Evolutionary conservation across 2,113 vertebrate species (phyloP).

Genomic region (Thalassarche chlororhynchos): DNA sequence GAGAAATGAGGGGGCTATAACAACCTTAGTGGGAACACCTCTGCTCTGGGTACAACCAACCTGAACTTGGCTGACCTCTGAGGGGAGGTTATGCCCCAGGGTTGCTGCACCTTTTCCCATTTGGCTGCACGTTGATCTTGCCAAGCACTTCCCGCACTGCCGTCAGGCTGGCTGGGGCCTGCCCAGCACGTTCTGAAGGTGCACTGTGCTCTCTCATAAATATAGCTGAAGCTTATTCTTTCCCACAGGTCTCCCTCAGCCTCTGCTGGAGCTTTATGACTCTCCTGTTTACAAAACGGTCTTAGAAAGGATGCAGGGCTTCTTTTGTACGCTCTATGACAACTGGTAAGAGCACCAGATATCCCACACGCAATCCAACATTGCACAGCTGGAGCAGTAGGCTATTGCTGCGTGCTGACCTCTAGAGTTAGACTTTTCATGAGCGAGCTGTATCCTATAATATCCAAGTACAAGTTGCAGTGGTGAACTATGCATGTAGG

Average conservation of each 20-base stretch:
- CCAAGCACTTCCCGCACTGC: neutral
- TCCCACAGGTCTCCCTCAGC: conserved; percentile 85
- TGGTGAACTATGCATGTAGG: neutral
- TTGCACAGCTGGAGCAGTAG: neutral
- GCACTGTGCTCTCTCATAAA: neutral
- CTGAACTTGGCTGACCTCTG: neutral
- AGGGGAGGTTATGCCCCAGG: neutral
- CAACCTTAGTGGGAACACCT: neutral
- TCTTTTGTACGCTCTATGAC: conserved; percentile 90
- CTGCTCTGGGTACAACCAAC: neutral
- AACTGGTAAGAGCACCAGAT: conserved; percentile 83
- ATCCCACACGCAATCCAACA: neutral
- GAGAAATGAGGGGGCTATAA: neutral
- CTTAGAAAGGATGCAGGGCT: conserved; percentile 93
- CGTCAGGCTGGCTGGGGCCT: neutral
- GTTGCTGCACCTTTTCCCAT: neutral
- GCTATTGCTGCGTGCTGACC: neutral
- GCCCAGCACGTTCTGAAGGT: neutral
- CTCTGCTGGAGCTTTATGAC: conserved; percentile 85
- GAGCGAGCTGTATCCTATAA: neutral
- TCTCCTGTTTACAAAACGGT: conserved; percentile 85
- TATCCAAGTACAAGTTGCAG: neutral
- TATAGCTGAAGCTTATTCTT: neutral
- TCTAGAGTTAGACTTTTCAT: neutral
- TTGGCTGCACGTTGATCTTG: neutral